Percentiles rank a stretch among this genome's conserved stretches.
phyloP scores from a whole-genome alignment of 1,140 invertebrate genomes.

The Lutraria rhynchaena region DNA sequence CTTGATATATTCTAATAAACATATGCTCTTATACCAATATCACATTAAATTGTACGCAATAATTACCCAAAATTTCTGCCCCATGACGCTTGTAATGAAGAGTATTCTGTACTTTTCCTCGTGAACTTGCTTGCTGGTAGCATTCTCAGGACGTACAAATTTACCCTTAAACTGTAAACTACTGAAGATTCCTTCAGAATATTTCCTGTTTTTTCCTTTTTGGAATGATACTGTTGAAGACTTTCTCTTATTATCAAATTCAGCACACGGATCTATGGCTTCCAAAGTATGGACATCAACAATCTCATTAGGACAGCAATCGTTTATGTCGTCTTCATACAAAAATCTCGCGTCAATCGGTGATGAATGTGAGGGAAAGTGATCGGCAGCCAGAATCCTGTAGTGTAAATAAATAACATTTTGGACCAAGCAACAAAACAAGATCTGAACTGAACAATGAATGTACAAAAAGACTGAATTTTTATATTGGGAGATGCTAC shows the following conservation, averaged over 20 bases:
- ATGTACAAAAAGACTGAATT: too few species aligned
- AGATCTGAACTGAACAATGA: too few species aligned
- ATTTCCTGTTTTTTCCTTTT: conserved; percentile 5
- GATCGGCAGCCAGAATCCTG: conserved; percentile 39
- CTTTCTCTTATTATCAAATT: too few species aligned
- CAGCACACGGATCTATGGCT: too few species aligned
- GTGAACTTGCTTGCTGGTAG: conserved; percentile 36
- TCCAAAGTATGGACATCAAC: not conserved
- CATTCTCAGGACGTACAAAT: not conserved
- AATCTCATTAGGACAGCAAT: conserved; percentile 1
- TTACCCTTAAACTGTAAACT: conserved; percentile 20
- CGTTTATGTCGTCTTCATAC: conserved; percentile 41
- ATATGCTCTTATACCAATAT: too few species aligned
- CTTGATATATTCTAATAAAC: too few species aligned
- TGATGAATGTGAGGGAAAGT: not conserved
- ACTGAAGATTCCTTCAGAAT: conserved; percentile 19
- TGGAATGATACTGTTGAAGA: too few species aligned
- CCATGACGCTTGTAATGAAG: not conserved
- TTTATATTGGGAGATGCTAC: too few species aligned
- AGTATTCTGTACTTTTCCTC: conserved; percentile 36
- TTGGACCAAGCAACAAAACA: too few species aligned
- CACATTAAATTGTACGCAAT: too few species aligned
- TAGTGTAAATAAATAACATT: too few species aligned
- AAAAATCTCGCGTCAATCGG: conserved; percentile 11
- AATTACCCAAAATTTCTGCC: not conserved